phyloP scores from a whole-genome alignment of 1,140 invertebrate species.

The Cylas formicarius region DNA sequence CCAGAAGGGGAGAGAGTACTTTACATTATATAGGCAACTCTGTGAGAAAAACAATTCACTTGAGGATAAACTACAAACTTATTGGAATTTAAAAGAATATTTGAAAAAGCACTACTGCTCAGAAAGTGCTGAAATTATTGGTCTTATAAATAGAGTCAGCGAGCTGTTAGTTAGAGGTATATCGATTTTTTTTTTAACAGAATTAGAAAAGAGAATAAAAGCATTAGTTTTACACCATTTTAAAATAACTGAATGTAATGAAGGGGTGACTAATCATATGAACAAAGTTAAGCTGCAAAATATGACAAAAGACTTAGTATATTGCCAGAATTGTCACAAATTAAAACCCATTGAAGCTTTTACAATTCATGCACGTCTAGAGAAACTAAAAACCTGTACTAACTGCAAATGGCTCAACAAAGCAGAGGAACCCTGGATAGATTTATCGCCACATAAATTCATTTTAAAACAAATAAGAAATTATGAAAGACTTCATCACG shows the following conservation, averaged over 20 bases:
- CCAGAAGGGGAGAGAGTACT: slow-evolving; percentile 55
- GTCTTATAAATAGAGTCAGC: slow-evolving; percentile 55
- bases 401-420: slow-evolving; percentile 48
- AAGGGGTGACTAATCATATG: slow-evolving; percentile 45
- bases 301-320: slow-evolving; percentile 47
- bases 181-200: slow-evolving; percentile 43
- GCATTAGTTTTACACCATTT: slow-evolving; percentile 47
- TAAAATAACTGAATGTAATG: slow-evolving; percentile 48
- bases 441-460: slow-evolving; percentile 54
- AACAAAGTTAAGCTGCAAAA: slow-evolving; percentile 44
- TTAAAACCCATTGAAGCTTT: slow-evolving; percentile 48
- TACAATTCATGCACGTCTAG: slow-evolving; percentile 41
- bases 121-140: slow-evolving; percentile 48
- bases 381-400: slow-evolving; percentile 44
- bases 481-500: slow-evolving; percentile 49
- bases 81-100: slow-evolving; percentile 50
- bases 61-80: slow-evolving; percentile 50
- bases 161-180: slow-evolving; percentile 49
- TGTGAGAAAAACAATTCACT: slow-evolving; percentile 42
- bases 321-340: slow-evolving; percentile 48
- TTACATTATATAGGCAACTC: slow-evolving; percentile 51
- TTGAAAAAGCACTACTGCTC: slow-evolving; percentile 49
- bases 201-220: slow-evolving; percentile 51
- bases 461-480: slow-evolving; percentile 53
- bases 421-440: slow-evolving; percentile 46